phyloP scores from a whole-genome alignment of 1,140 invertebrate genomes.

The Lepidurus couesii region DNA sequence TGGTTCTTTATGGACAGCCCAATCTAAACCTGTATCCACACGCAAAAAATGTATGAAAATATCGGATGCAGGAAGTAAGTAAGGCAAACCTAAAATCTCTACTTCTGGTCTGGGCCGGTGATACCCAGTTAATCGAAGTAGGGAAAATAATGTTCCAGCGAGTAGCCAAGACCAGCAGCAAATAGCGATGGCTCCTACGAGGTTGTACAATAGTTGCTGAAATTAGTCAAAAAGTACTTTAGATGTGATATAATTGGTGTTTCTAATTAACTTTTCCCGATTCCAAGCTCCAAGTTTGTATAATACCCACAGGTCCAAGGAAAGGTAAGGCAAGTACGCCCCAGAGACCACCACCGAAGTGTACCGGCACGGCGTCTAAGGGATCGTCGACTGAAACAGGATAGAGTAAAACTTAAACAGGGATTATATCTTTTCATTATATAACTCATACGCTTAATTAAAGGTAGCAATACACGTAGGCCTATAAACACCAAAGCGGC shows the following conservation, averaged over 20 bases:
- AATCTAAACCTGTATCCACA: not conserved
- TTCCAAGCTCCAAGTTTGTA: conserved; percentile 26
- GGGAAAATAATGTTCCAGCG: conserved; percentile 47
- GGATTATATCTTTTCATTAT: not conserved
- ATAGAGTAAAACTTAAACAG: not conserved
- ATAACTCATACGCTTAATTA: not conserved
- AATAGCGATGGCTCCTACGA: conserved; percentile 48
- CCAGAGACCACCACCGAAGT: conserved; percentile 54
- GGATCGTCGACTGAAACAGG: conserved; percentile 52
- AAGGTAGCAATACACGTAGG: not conserved
- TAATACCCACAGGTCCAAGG: conserved; percentile 43
- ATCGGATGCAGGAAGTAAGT: no score
- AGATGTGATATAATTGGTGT: not conserved
- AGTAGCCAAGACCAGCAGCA: conserved; percentile 46
- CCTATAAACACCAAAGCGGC: conserved; percentile 38
- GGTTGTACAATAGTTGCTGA: conserved; percentile 49
- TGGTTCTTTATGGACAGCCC: not conserved
- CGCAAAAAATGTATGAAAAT: not conserved
- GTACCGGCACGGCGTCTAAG: conserved; percentile 53
- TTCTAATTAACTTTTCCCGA: not conserved
- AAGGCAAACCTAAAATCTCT: not conserved
- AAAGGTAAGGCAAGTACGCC: conserved; percentile 49
- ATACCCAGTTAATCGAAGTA: not conserved
- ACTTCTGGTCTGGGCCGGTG: not conserved
- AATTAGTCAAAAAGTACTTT: not conserved